phyloP scores from a whole-genome alignment of 2,113 vertebrate species.

The Lophochroa leadbeateri region DNA sequence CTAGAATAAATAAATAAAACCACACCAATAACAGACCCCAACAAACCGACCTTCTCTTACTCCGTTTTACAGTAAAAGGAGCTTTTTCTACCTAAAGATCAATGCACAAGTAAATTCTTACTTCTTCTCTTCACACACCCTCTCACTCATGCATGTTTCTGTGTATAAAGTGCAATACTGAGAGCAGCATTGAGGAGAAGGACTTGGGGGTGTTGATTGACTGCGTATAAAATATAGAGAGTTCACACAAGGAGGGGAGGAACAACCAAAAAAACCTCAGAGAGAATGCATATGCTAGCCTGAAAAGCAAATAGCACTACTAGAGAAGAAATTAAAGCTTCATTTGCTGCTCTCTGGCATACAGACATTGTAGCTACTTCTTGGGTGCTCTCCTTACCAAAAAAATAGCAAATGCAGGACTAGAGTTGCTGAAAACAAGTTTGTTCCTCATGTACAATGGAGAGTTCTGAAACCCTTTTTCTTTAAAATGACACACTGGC shows the following conservation, averaged over 20 bases:
- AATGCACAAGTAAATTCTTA: background rate
- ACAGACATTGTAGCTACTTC: background rate
- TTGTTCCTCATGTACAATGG: background rate
- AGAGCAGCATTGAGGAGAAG: background rate
- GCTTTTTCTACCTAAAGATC: background rate
- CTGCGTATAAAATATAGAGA: background rate
- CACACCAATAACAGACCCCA: background rate
- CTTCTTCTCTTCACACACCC: background rate
- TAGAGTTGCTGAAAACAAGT: background rate
- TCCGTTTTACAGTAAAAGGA: background rate
- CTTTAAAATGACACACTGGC: background rate
- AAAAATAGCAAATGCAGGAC: background rate
- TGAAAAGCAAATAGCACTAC: background rate
- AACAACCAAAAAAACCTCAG: too few relatives aligned
- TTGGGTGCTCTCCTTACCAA: background rate
- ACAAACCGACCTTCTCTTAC: background rate
- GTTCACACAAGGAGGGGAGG: background rate
- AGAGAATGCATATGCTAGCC: accelerated
- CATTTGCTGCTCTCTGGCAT: background rate
- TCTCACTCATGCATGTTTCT: background rate
- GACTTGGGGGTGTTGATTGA: background rate
- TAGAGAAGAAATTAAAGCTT: background rate
- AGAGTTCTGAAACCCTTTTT: background rate
- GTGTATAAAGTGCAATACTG: background rate
- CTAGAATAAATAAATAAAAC: background rate